These are phyloP conservation scores for Pterostichus niger DNA, from an alignment of 2,888 invertebrate genomes.

Conservation along the genomic window DNA sequence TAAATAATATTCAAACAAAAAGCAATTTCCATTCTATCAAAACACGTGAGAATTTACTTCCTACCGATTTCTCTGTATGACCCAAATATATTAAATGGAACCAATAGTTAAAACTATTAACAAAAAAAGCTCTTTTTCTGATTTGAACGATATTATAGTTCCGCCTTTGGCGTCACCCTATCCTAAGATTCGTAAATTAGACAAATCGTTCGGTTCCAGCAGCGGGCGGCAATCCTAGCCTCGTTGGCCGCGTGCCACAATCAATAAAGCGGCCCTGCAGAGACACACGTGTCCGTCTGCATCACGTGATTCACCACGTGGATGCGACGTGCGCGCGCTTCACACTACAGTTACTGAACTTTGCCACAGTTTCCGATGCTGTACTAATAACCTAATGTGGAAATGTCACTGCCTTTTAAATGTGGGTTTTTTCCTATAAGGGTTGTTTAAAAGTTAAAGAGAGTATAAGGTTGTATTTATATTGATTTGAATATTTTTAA, in stretches of 20 bases:
- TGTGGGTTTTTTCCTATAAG: too few relatives aligned
- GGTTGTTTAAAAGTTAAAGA: background rate
- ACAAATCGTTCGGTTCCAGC: constrained; percentile 33
- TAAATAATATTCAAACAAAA: too few relatives aligned
- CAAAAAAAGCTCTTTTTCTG: too few relatives aligned
- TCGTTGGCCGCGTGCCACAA: constrained; percentile 65
- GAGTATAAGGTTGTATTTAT: too few relatives aligned
- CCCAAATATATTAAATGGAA: too few relatives aligned
- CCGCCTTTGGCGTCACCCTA: background rate
- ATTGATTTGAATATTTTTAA: too few relatives aligned
- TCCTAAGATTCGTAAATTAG: constrained; percentile 39
- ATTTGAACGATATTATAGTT: too few relatives aligned
- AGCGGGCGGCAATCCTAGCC: constrained; percentile 42
- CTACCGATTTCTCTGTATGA: too few relatives aligned
- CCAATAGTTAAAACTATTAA: background rate
- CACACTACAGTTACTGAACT: background rate
- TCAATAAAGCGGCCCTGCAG: constrained; percentile 67
- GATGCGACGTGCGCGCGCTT: constrained; percentile 6
- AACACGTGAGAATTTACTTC: too few relatives aligned
- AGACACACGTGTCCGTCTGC: constrained; percentile 67
- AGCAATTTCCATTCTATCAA: too few relatives aligned
- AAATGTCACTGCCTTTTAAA: constrained; percentile 18
- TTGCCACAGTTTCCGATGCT: constrained; percentile 1
- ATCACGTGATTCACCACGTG: constrained; percentile 65
- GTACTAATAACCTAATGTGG: constrained; percentile 16